Percentiles rank a stretch among this genome's conserved stretches.
Conservation (phyloP, 2,888 invertebrate genomes). For the Sinelater perroti region DNA sequence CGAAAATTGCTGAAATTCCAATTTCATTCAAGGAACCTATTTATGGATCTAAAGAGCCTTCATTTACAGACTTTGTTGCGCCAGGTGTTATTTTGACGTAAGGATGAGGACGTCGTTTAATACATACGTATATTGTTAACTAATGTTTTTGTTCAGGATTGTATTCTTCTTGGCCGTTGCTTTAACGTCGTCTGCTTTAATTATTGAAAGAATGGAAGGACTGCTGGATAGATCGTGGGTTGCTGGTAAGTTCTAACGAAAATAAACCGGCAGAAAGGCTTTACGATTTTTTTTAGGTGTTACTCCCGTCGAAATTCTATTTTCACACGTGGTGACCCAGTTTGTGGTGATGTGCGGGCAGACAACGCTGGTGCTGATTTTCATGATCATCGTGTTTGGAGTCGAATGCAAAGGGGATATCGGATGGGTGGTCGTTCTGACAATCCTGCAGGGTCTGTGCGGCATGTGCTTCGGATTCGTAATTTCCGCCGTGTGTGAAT, state of each 20-base stretch:
- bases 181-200: constrained; percentile 89
- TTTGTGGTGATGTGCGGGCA: constrained; percentile 96
- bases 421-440: constrained; percentile 82
- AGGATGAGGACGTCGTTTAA: too few relatives aligned
- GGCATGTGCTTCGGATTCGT: constrained; percentile 98
- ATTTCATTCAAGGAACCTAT: constrained; percentile 90
- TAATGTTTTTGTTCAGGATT: constrained; percentile 73
- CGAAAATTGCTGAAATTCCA: constrained; percentile 86
- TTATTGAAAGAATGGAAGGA: constrained; percentile 91
- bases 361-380: constrained; percentile 87
- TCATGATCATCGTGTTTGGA: constrained; percentile 90
- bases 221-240: constrained; percentile 92
- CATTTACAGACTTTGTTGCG: constrained; percentile 95
- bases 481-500: constrained; percentile 90
- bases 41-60: constrained; percentile 88
- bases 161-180: constrained; percentile 97
- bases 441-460: constrained; percentile 89
- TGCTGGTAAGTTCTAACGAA: constrained; percentile 64
- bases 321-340: constrained; percentile 93
- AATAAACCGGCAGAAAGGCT: too few relatives aligned
- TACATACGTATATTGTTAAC: too few relatives aligned
- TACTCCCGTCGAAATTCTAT: constrained; percentile 88
- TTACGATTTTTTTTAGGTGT: constrained; percentile 70
- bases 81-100: constrained; percentile 94
- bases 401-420: constrained; percentile 91